Conservation (phyloP, 2,113 vertebrate genomes). For the Toxostoma redivivum region DNA sequence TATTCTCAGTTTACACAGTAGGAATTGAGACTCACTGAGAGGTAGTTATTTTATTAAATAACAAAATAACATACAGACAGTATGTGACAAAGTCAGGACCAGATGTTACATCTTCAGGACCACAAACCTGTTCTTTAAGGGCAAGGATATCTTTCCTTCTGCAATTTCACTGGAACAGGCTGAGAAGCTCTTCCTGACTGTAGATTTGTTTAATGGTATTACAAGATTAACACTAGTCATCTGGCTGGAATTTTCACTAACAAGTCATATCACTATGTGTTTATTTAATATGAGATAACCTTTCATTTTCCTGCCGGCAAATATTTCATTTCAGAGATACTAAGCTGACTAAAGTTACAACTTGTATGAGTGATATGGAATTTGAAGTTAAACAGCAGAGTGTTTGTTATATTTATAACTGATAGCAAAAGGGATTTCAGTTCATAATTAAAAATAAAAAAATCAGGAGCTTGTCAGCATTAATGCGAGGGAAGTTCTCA, state of each 20-base stretch:
- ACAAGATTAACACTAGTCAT: constrained; percentile 18
- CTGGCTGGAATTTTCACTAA: constrained; percentile 41
- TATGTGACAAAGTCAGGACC: neutral
- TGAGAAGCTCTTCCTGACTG: constrained; percentile 15
- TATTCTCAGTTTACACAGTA: neutral
- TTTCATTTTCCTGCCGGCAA: constrained; percentile 26
- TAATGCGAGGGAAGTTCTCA: neutral
- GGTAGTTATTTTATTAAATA: neutral
- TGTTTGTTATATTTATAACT: constrained; percentile 12
- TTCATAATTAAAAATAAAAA: constrained; percentile 48
- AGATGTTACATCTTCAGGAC: neutral
- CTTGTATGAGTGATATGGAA: neutral
- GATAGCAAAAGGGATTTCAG: constrained; percentile 27
- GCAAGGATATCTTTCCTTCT: neutral
- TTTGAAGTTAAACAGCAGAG: constrained; percentile 18
- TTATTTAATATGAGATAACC: constrained; percentile 46
- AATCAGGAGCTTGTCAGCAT: constrained; percentile 8
- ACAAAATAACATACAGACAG: neutral
- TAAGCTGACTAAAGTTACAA: constrained; percentile 36
- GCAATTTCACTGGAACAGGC: neutral
- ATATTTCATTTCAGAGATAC: constrained; percentile 53
- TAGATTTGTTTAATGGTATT: constrained; percentile 29
- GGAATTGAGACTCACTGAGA: neutral
- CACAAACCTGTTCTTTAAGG: neutral
- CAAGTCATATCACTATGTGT: constrained; percentile 9